Conservation (phyloP, 2,888 invertebrate species). For the Venusia cambrica region DNA sequence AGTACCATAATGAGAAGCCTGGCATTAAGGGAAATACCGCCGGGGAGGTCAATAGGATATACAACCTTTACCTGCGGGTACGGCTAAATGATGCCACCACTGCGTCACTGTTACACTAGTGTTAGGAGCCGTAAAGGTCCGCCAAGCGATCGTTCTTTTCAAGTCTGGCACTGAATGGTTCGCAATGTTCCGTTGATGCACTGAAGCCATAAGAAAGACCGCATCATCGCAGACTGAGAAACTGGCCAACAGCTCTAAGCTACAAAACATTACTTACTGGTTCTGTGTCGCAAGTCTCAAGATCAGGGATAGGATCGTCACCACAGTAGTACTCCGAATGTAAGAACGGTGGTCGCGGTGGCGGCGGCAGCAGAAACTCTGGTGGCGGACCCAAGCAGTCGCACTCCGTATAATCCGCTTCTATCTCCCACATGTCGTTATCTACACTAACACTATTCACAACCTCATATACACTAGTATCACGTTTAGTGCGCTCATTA, state of each 20-base stretch:
- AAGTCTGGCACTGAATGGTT: no score
- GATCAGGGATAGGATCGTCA: slow-evolving; percentile 85
- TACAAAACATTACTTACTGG: slow-evolving; percentile 82
- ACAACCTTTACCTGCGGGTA: no score
- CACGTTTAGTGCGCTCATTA: slow-evolving; percentile 75
- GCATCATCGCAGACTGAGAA: no score
- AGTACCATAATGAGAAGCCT: no score
- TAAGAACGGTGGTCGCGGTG: slow-evolving; percentile 87
- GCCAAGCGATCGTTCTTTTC: no score
- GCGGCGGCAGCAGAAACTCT: slow-evolving; percentile 87
- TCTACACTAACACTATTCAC: slow-evolving; percentile 80
- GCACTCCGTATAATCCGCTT: slow-evolving; percentile 86
- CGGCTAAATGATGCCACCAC: no score
- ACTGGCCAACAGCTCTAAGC: slow-evolving; percentile 3
- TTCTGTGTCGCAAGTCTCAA: slow-evolving; percentile 88
- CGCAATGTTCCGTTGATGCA: no score
- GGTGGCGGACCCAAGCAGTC: slow-evolving; percentile 89
- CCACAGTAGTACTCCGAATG: slow-evolving; percentile 86
- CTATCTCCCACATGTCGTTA: slow-evolving; percentile 87
- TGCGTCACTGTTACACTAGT: no score
- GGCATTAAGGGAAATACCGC: no score
- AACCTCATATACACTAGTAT: slow-evolving; percentile 76
- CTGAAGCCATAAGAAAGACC: no score
- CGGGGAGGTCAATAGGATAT: no score
- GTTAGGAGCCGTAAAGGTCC: no score